Evolutionary conservation across 2,888 invertebrate species (phyloP), one percentile per base, ranked within the genome.

Genomic region (Drosophila nigritarsus): DNA sequence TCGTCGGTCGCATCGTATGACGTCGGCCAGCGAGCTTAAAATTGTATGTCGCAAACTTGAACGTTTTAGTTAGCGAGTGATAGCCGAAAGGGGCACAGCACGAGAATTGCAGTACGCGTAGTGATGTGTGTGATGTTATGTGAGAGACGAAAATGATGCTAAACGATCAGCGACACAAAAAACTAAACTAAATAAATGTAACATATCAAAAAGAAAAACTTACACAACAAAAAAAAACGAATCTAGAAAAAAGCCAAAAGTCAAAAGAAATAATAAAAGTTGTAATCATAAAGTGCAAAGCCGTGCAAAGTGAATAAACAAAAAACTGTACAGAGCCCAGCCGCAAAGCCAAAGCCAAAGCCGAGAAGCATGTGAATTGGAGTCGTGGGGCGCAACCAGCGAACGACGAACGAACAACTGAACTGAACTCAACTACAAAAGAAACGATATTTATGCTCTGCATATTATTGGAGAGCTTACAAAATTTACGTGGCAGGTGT

Each of bases 401-500:
- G 40, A 56, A 63, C 63, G 53, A 36, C 34, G 24, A 53, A 36
- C 45, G 48, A 50, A 42, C 56, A 49, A 29, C 49, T 27, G 18
- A 20, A 24, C 32, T 24, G 24, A 45, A 53, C 32, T 24, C 24
- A 34, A 36, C 29, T 42, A 53, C 53, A 49, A 50, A 64, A 69
- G 60, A 70, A 73, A 77, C 65, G 51, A 77, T 72, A 76, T 79
- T 80, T 80, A 79, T 80, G 78, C 73, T 73, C 78, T 71, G 70
- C 24, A 24, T 45, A 65, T 88, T 78, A 74, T 74, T 74, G 68
- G 70, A 82, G 75, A 84, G 74, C 71, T 76, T 64, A 75, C 73
- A 73, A 68, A 79, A 83, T 85, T 86, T 87, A 85, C 85, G 85
- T 85, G 85, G 85, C 85, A 85, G 85, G 85, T 85, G 85, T 85